Percentiles rank a stretch among this genome's conserved stretches.
phyloP scores from a whole-genome alignment of 2,113 vertebrate species.

The Hylia prasina region DNA sequence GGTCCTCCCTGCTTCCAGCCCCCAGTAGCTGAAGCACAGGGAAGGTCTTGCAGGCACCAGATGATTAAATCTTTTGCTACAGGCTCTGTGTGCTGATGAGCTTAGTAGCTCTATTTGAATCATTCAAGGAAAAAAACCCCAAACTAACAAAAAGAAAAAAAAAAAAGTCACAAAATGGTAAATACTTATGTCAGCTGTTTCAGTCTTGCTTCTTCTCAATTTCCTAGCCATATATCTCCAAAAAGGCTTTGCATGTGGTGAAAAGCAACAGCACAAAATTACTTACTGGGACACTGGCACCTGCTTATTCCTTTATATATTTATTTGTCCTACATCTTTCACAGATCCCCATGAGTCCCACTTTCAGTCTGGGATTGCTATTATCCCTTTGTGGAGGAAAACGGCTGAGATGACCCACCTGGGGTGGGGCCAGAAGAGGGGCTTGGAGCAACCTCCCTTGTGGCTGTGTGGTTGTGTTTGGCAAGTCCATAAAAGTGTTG shows the following conservation, averaged over 20 bases:
- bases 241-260: neutral
- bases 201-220: neutral
- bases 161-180: neutral
- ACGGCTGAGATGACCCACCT: neutral
- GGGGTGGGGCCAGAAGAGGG: neutral
- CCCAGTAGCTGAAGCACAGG: neutral
- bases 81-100: neutral
- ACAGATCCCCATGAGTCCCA: fast-evolving
- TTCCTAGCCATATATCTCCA: neutral
- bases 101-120: neutral
- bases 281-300: neutral
- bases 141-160: neutral
- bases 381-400: neutral
- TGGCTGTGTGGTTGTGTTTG: neutral
- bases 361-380: neutral
- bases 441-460: fast-evolving
- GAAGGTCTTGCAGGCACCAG: neutral
- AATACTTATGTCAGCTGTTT: neutral
- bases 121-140: neutral
- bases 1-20: neutral
- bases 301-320: neutral
- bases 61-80: neutral
- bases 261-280: neutral
- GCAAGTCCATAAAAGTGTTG: neutral
- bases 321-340: fast-evolving